Base-by-base conservation (phyloP, 2,113 vertebrate species). In the Neodontobutis hainanensis region DNA sequence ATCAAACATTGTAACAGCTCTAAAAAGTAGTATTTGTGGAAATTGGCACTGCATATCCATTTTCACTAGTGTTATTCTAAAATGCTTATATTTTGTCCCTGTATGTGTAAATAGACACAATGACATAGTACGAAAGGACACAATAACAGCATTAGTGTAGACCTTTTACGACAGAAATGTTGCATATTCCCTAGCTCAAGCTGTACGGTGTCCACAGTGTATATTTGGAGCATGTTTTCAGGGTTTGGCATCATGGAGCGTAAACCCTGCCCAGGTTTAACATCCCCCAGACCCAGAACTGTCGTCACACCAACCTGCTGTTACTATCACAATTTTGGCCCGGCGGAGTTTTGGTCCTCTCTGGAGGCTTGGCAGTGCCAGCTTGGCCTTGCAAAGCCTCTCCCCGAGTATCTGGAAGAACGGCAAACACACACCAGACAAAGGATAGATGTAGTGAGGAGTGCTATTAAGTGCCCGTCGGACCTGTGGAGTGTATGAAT, bases 371-470 rank as follows among this genome's bases (percentile, higher is more conserved):
- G 11, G 34, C 49, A 65, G 66, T 70, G 69, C 79, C 85, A 80
- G 83, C 69, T 80, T 53, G 73, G 72, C 71, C 68, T 55, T 36
- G 68, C 77, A 55, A 66, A 75, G 72, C 45, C 65, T 70, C 65
- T 48, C 61, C 61, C 46, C 51, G 36, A 65, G 65, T 60, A 74
- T 34, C 67, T 82, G 79, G 81, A 78, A 86, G 73, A 70, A 27
- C 19, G 3, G 19, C 19, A 27, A 15, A n/a, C 60, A 67, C 69
- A 57, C 66, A 61, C 53, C 53, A 70, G 44, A 72, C 35, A 49
- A 70, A 77, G 73, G 51, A 49, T 16, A 15, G 38, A 66, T 56
- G 35, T 52, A 70, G 64, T 83, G 68, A n/a, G 69, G 65, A 64
- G 69, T 49, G 50, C 63, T 40, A 64, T 74, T 78, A 68, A 70